Conservation (phyloP, 1,140 invertebrate genomes). For the Sogatella furcifera region DNA sequence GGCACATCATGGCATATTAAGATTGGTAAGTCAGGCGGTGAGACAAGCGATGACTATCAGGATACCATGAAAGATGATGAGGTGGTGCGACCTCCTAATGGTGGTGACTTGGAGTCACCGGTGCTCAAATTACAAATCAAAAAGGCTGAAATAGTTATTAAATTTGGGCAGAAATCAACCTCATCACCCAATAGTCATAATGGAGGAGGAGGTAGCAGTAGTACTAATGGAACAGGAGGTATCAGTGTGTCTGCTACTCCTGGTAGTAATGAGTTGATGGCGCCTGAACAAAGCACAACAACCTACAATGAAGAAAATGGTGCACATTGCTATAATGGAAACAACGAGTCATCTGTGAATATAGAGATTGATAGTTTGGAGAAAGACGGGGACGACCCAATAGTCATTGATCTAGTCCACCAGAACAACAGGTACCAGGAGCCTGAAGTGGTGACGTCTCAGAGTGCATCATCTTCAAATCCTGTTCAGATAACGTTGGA, state of each 20-base stretch:
- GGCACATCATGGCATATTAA: constrained; percentile 24
- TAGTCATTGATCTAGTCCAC: constrained; percentile 22
- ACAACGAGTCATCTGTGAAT: constrained; percentile 23
- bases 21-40: constrained; percentile 18
- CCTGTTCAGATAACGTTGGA: constrained; percentile 23
- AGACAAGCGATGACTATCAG: too few species aligned
- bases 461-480: constrained; percentile 10
- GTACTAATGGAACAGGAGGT: constrained; percentile 8
- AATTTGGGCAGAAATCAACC: constrained; percentile 20
- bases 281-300: too few species aligned
- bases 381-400: constrained; percentile 19
- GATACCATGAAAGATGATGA: neutral
- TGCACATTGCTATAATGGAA: constrained; percentile 2
- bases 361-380: constrained; percentile 23
- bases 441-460: neutral
- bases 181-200: neutral
- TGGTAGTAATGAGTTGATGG: too few species aligned
- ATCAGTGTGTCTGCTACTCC: neutral
- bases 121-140: constrained; percentile 29
- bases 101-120: constrained; percentile 18
- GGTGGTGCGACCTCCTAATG: neutral
- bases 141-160: constrained; percentile 28
- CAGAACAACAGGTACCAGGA: constrained; percentile 12
- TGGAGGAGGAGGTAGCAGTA: too few species aligned
- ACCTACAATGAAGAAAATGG: neutral